These are phyloP conservation scores for Mythimna impura DNA, from an alignment of 2,888 invertebrate species.

Conservation along the genomic window DNA sequence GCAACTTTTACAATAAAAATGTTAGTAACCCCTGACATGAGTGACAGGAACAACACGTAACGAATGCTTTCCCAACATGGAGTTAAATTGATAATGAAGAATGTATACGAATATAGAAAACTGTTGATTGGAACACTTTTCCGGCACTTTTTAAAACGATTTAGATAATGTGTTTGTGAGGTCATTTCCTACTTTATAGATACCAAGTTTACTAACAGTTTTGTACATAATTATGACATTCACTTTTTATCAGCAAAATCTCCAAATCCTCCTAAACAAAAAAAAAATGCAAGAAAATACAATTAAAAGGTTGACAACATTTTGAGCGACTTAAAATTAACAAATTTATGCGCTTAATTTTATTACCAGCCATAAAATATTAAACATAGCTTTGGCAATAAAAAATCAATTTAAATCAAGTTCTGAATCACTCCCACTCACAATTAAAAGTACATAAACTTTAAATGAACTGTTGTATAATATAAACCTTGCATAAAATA, in stretches of 20 bases:
- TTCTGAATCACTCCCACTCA: constrained; percentile 37
- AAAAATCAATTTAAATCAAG: constrained; percentile 25
- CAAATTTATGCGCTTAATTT: constrained; percentile 14
- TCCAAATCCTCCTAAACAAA: neutral
- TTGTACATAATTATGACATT: neutral
- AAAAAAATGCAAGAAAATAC: neutral
- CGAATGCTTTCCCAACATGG: neutral
- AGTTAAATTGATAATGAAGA: constrained; percentile 2
- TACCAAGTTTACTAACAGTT: neutral
- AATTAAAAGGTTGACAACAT: constrained; percentile 4
- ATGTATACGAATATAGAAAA: constrained; percentile 8
- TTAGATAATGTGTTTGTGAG: constrained; percentile 3
- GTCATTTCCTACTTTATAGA: constrained; percentile 22
- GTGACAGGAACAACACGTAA: no score
- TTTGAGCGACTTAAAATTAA: constrained; percentile 2
- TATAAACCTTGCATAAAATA: constrained; percentile 38
- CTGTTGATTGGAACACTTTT: neutral
- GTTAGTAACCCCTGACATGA: neutral
- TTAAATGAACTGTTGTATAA: constrained; percentile 3
- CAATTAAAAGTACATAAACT: constrained; percentile 50
- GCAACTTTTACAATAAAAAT: neutral
- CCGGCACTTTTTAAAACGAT: neutral
- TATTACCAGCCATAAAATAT: constrained; percentile 26
- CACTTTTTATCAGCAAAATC: neutral
- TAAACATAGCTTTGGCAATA: constrained; percentile 32